A percentile compares a stretch with the other conserved stretches of the same genome.
Evolutionary conservation across 2,797 vertebrate genomes (phyloP).

Genomic region (Gambusia yucatana): DNA sequence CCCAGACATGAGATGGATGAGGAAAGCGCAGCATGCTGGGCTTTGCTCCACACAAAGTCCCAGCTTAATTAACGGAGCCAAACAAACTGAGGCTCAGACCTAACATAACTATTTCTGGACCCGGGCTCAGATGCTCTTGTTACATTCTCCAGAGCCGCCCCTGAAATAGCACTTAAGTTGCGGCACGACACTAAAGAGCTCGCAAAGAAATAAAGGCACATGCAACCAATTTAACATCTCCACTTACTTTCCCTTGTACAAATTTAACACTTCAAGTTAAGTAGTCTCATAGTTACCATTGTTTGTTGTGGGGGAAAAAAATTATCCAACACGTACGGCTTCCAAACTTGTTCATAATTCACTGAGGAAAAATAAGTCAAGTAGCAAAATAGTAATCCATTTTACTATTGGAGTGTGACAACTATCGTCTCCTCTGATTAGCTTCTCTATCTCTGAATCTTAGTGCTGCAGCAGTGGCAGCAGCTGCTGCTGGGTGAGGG

Average conservation of each 20-base stretch:
- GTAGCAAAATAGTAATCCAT: conserved; percentile 55
- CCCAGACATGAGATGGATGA: conserved; percentile 42
- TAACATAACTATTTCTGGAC: conserved; percentile 78
- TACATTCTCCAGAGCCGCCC: conserved; percentile 69
- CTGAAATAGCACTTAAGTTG: conserved; percentile 72
- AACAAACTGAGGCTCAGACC: conserved; percentile 68
- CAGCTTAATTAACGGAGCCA: conserved; percentile 71
- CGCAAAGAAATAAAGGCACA: conserved; percentile 47
- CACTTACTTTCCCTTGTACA: conserved; percentile 40
- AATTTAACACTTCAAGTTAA: conserved; percentile 38
- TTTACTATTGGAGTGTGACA: conserved; percentile 59
- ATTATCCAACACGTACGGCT: conserved; percentile 42
- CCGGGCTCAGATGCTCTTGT: conserved; percentile 60
- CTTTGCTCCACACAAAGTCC: conserved; percentile 43
- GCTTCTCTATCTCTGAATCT: conserved; percentile 59
- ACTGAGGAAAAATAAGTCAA: conserved; percentile 35
- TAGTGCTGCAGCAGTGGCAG: conserved; percentile 61
- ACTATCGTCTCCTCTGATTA: conserved; percentile 56
- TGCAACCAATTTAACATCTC: conserved; percentile 41
- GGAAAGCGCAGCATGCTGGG: conserved; percentile 33
- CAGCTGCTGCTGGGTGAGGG: conserved; percentile 53
- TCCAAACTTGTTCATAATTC: conserved; percentile 52
- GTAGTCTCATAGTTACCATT: conserved; percentile 61
- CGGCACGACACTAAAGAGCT: conserved; percentile 36
- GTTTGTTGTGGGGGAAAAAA: conserved; percentile 39